Evolutionary conservation across 2,113 vertebrate species (phyloP), one percentile per base, ranked within the genome.

Genomic region (Cebidichthys violaceus): DNA sequence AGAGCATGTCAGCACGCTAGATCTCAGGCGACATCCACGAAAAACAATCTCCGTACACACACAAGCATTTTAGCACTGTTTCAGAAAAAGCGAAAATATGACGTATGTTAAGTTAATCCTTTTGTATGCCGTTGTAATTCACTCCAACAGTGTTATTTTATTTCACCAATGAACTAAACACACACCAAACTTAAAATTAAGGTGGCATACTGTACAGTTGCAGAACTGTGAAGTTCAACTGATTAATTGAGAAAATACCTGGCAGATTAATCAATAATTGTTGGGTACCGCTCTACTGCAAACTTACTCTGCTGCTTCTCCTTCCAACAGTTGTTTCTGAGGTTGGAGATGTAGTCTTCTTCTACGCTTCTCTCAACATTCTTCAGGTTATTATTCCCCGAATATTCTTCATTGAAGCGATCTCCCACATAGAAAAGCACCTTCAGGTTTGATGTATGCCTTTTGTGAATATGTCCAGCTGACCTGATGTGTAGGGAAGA

Each of bases 301-400:
- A 70, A 94, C 98, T 96, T 94, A 99, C 98, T 99, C 89, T 99
- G 97, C 86, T 99, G 98, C 84, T 97, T 97, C 90, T 99, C 98
- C 82, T 98, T 98, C 98, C 98, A 99, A 87, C 98, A 99, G 88
- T 99, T 99, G 94, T 99, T 99, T 92, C 98, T 96, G 86, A 99
- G 96, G 79, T 97, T 99, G 77, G 97, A 96, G 83, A 99, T 96
- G 74, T 98, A 99, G 94, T 99, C 98, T 84, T 99, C 98, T 94
- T 99, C 98, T 83, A 99, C 97, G 4, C 93, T 97, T 91, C 97
- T 97, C 92, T 99, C 98, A 76, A 99, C 86, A 75, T 96, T 97
- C 92, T 97, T 97, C 88, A 99, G 88, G 43, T 96, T 95, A 35
- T 92, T 93, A 35, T 92, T 93, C 88, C 97, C 97, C 79, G 95